Evolutionary conservation across 1,140 invertebrate species (phyloP).

Genomic region (Brachionus koreanus): DNA sequence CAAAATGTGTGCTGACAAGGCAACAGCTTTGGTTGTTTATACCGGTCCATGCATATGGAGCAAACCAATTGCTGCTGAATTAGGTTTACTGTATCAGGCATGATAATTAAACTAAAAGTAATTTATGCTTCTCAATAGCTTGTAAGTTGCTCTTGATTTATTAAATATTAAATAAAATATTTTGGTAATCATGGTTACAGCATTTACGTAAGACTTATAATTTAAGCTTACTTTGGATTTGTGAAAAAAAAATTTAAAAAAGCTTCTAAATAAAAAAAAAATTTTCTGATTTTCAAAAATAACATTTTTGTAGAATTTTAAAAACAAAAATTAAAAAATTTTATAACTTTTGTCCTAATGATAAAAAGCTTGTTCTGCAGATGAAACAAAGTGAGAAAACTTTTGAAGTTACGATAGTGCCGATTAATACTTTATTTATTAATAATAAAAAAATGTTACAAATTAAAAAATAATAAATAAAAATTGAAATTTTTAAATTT

Average conservation of each 20-base stretch:
- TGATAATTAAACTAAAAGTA: not conserved
- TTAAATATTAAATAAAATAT: not conserved
- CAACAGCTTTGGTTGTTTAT: constrained; percentile 88
- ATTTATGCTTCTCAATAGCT: not conserved
- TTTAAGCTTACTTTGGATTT: not conserved
- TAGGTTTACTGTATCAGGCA: constrained; percentile 58
- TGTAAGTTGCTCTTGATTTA: not conserved
- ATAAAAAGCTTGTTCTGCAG: too few relatives aligned
- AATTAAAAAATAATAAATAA: too few relatives aligned
- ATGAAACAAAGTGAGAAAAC: too few relatives aligned
- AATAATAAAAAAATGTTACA: too few relatives aligned
- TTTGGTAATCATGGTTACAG: constrained; percentile 1
- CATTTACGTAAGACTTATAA: not conserved
- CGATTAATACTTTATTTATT: too few relatives aligned
- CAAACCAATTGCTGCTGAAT: constrained; percentile 95
- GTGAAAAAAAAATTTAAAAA: not conserved
- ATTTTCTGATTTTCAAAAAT: not conserved
- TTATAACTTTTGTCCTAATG: too few relatives aligned
- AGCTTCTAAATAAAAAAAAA: not conserved
- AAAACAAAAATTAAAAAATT: too few relatives aligned
- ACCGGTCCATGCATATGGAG: constrained; percentile 93
- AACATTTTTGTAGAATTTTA: not conserved
- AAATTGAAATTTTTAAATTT: too few relatives aligned
- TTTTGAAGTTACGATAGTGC: too few relatives aligned
- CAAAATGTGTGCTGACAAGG: constrained; percentile 99